A percentile compares a stretch with the other conserved stretches of the same genome.
phyloP scores from a whole-genome alignment of 2,797 vertebrate species.

The Microctenopoma stevenorrisi region DNA sequence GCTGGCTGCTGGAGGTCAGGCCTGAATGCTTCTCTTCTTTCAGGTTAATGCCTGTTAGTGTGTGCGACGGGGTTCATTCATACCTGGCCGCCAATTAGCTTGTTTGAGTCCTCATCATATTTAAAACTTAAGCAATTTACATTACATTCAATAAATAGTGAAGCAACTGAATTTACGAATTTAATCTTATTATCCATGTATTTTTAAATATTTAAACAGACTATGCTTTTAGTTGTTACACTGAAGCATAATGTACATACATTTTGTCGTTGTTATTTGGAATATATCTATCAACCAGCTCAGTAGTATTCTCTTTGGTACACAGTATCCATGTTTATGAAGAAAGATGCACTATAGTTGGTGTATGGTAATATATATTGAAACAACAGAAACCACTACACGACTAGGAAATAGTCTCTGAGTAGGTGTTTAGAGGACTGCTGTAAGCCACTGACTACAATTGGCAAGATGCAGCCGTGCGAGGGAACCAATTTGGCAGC shows the following conservation, averaged over 20 bases:
- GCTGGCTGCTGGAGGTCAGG: constrained; percentile 70
- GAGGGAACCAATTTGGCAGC: constrained; percentile 46
- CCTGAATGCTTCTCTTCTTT: constrained; percentile 61
- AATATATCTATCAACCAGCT: neutral
- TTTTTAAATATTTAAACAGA: neutral
- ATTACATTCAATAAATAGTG: constrained; percentile 19
- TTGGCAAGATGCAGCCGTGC: constrained; percentile 36
- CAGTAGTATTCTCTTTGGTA: neutral
- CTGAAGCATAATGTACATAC: neutral
- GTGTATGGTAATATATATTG: neutral
- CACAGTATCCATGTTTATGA: constrained; percentile 1
- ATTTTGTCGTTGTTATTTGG: neutral
- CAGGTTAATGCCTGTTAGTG: constrained; percentile 68
- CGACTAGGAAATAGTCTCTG: constrained; percentile 17
- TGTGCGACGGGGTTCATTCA: constrained; percentile 12
- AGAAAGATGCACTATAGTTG: constrained; percentile 2
- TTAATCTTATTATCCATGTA: neutral
- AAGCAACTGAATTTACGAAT: constrained; percentile 12
- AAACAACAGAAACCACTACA: constrained; percentile 23
- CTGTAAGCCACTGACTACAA: constrained; percentile 33
- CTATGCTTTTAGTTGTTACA: neutral
- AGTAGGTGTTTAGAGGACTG: constrained; percentile 34
- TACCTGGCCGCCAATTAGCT: constrained; percentile 51
- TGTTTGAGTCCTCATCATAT: constrained; percentile 7
- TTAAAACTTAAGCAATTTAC: constrained; percentile 34